phyloP scores from a whole-genome alignment of 2,113 vertebrate species.

The Pleuronectes platessa region DNA sequence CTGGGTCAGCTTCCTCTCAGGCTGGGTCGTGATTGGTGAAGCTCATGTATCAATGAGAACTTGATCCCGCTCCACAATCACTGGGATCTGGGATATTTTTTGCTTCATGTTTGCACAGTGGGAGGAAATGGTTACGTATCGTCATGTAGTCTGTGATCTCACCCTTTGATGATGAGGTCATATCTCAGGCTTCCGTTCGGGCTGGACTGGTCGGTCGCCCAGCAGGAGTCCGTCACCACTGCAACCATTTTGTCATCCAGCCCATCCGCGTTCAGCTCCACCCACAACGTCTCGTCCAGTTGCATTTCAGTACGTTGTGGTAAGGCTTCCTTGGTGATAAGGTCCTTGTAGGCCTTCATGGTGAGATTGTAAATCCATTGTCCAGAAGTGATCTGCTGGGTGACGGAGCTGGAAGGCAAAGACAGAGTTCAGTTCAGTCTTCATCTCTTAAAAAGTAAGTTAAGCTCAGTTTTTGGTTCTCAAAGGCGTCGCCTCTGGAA shows the following conservation, averaged over 20 bases:
- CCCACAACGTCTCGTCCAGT: constrained; percentile 49
- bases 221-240: constrained; percentile 41
- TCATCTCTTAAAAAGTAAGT: background rate
- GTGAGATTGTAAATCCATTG: constrained; percentile 31
- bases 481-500: background rate
- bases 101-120: background rate
- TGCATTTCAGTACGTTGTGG: background rate
- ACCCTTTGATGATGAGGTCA: constrained; percentile 36
- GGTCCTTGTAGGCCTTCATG: constrained; percentile 29
- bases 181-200: constrained; percentile 2
- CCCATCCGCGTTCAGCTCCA: constrained; percentile 30
- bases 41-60: too few species aligned
- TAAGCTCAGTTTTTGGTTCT: background rate
- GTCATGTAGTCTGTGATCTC: background rate
- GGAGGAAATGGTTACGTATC: too few species aligned
- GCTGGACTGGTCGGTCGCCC: constrained; percentile 19
- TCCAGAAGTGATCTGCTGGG: constrained; percentile 10
- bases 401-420: constrained; percentile 29
- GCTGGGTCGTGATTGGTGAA: too few species aligned
- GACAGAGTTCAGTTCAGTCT: background rate
- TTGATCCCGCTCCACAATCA: too few species aligned
- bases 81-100: background rate
- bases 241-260: constrained; percentile 18
- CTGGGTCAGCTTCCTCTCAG: too few species aligned
- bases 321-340: background rate